Conservation (phyloP, 30 jellyfish, hydroid and myxozoan species). For the Sanderia malayensis region DNA sequence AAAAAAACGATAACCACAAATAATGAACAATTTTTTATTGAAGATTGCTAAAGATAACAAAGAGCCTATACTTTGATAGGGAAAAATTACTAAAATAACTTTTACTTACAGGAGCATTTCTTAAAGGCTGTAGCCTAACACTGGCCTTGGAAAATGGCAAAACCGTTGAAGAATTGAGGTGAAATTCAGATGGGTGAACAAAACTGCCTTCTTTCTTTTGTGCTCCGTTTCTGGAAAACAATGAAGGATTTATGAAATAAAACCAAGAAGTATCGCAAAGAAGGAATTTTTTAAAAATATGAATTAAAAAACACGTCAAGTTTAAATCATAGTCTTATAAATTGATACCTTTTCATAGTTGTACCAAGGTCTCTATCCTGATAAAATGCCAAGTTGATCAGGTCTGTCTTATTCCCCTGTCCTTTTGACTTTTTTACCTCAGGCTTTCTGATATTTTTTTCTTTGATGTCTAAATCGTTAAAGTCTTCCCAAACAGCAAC, state of each 20-base stretch:
- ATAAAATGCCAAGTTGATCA: no score
- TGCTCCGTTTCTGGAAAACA: slow-evolving; percentile 8
- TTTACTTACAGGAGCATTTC: slow-evolving; percentile 65
- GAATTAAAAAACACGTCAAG: no score
- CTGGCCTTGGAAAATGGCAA: slow-evolving; percentile 59
- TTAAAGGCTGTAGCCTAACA: slow-evolving; percentile 36
- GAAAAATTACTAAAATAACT: not conserved
- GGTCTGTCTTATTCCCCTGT: no score
- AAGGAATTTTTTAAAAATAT: no score
- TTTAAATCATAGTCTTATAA: no score
- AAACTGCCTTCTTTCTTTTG: slow-evolving; percentile 23
- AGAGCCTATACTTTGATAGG: not conserved
- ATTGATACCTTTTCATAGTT: no score
- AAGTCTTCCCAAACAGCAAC: slow-evolving; percentile 58
- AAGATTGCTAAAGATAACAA: not conserved
- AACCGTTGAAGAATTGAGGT: slow-evolving; percentile 31
- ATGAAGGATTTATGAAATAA: no score
- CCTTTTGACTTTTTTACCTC: not conserved
- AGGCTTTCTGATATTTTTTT: not conserved
- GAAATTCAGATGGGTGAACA: slow-evolving; percentile 36
- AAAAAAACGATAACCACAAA: not conserved
- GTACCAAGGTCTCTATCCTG: no score
- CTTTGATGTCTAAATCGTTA: slow-evolving; percentile 12
- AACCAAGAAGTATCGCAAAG: not conserved
- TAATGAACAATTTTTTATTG: not conserved